Percentiles rank a stretch among this genome's conserved stretches.
These are phyloP conservation scores for Psophia crepitans DNA, from an alignment of 2,113 vertebrate genomes.

Conservation along the genomic window DNA sequence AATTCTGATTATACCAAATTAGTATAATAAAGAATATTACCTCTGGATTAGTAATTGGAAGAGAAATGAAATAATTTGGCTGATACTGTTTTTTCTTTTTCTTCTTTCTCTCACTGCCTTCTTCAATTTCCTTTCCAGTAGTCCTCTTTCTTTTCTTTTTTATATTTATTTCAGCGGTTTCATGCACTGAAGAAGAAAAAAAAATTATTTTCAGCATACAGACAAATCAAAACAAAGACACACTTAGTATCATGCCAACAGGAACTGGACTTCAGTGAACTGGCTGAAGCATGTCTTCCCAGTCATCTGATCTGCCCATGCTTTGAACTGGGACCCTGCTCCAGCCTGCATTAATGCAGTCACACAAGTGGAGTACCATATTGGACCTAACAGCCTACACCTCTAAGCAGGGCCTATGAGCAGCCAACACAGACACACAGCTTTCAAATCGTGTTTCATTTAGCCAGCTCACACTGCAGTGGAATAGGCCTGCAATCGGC, in stretches of 20 bases:
- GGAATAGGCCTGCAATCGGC: not conserved
- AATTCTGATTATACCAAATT: not conserved
- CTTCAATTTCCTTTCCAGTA: conserved; percentile 71
- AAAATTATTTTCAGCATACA: not conserved
- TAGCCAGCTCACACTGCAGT: accelerated
- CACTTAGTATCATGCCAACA: not conserved
- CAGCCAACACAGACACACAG: accelerated
- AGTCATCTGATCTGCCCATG: not conserved
- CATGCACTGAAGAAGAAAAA: conserved; percentile 67
- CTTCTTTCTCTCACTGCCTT: conserved; percentile 75
- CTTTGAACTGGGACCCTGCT: not conserved
- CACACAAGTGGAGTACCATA: not conserved
- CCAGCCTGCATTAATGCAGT: not conserved
- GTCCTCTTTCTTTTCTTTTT: conserved; percentile 82
- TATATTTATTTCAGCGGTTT: conserved; percentile 43
- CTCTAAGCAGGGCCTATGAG: not conserved
- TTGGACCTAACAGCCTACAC: not conserved
- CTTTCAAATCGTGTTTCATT: not conserved
- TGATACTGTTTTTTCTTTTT: conserved; percentile 74
- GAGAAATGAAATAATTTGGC: conserved; percentile 93
- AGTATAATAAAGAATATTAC: conserved; percentile 49
- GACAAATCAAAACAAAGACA: not conserved
- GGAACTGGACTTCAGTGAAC: not conserved
- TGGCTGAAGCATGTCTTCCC: not conserved
- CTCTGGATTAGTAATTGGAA: conserved; percentile 87